Conservation (phyloP, 2,888 invertebrate species). For the Cephalotes varians region DNA sequence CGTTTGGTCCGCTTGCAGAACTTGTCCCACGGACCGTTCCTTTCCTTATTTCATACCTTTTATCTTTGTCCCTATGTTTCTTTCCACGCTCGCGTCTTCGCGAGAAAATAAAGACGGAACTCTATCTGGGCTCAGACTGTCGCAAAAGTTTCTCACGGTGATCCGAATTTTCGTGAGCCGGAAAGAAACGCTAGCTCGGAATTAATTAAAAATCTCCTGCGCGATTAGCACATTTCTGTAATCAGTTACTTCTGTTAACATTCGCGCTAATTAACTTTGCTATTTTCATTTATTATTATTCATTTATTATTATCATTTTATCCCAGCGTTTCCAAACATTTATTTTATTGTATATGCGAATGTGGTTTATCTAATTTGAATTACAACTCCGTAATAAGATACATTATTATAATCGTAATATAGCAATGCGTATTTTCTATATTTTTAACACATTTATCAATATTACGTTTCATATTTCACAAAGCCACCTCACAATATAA, state of each 20-base stretch:
- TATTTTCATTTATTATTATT: too few species aligned
- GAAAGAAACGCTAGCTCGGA: conserved; percentile 44
- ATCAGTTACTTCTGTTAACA: conserved; percentile 9
- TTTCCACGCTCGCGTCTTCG: conserved; percentile 23
- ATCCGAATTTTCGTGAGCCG: conserved; percentile 48
- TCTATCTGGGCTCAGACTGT: conserved; percentile 54
- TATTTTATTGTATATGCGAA: neutral
- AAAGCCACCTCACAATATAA: neutral
- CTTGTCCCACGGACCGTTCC: conserved; percentile 49
- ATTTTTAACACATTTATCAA: conserved; percentile 4
- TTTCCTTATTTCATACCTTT: conserved; percentile 44
- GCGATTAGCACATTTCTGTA: conserved; percentile 24
- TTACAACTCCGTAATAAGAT: neutral
- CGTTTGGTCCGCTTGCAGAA: conserved; percentile 60
- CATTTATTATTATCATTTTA: neutral
- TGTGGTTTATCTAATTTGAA: conserved; percentile 1
- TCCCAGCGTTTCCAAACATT: neutral
- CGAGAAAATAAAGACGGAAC: conserved; percentile 45
- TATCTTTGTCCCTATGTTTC: conserved; percentile 31
- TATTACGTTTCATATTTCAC: neutral
- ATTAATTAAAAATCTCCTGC: conserved; percentile 28
- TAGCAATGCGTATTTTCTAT: neutral
- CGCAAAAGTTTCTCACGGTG: conserved; percentile 51
- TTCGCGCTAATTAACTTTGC: conserved; percentile 3
- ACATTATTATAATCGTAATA: neutral